A percentile compares a stretch with the other conserved stretches of the same genome.
phyloP scores from a whole-genome alignment of 2,888 invertebrate genomes.

The Dioctria linearis region DNA sequence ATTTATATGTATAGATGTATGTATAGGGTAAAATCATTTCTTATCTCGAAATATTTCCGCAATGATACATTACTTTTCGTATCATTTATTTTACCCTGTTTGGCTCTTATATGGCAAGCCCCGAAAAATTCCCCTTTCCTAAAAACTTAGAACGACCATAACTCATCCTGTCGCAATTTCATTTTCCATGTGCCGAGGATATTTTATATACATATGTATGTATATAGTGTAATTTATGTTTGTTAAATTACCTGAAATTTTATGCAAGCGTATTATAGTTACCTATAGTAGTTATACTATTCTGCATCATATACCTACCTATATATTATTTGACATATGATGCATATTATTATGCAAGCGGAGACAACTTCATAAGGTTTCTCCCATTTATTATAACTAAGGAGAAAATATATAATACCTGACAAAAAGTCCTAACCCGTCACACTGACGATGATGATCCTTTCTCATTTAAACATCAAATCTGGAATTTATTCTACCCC shows the following conservation, averaged over 20 bases:
- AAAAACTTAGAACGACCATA: conserved; percentile 40
- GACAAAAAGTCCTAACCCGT: not conserved
- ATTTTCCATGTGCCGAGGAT: conserved; percentile 29
- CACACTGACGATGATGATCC: no score
- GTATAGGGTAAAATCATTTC: conserved; percentile 9
- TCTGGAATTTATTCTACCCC: conserved; percentile 18
- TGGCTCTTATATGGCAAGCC: not conserved
- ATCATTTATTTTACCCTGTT: conserved; percentile 37
- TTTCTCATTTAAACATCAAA: conserved; percentile 28
- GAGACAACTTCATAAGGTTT: conserved; percentile 9
- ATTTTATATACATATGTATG: no score
- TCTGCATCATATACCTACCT: no score
- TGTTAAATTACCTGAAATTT: conserved; percentile 51
- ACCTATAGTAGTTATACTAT: no score
- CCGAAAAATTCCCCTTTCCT: conserved; percentile 7
- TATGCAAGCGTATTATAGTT: not conserved
- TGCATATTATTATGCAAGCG: conserved; percentile 16
- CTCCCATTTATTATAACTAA: conserved; percentile 26
- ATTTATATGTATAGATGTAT: conserved; percentile 7
- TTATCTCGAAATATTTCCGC: conserved; percentile 39
- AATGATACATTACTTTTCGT: conserved; percentile 52
- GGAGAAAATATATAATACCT: not conserved
- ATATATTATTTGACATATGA: no score
- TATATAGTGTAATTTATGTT: conserved; percentile 49
- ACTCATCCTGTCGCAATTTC: conserved; percentile 49